Base-by-base conservation (phyloP, 1,140 invertebrate genomes). In the Cyphomyrmex costatus region DNA sequence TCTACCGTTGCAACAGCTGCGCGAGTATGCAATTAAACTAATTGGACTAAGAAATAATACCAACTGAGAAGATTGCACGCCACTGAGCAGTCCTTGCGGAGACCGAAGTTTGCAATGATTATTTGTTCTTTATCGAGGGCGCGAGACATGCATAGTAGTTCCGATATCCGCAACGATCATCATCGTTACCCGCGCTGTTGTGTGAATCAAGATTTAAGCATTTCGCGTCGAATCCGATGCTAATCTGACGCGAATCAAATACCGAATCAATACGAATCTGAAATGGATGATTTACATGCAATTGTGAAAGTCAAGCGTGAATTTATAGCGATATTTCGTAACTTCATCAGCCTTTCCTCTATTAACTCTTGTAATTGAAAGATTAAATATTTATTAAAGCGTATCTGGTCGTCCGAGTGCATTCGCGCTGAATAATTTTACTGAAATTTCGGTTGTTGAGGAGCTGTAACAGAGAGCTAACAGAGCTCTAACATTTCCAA, bases 11-110 rank as follows among this genome's bases (percentile, higher is more conserved):
- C 77, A 79, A 84, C 68, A 83, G 66, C 77, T 84, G 65, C 77
- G 80, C 65, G 58, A 73, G 78, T 84, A 65, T 80, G 60, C 78
- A 86, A 86, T 83, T 86, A 86, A 86, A 84, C 79, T 74, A 83
- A 80, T 86, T 83, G 79, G 68, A 86, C 85, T 83, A 70, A 68
- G 85, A 86, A 74, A 83, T 86, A 86, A 86, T 86, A 74, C 77
- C 85, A 80, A 82, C 85, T 70, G 85, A 80, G 77, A 82, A 68
- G 77, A 86, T 86, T 86, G 85, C 85, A 70, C 30, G 51, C 77
- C 53, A 27, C 77, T 79, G 77, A 70, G 46, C 74, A 82, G 63
- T 82, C 63, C 77, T 71, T 82, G 77, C 56, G 77, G 56, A 82
- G 71, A 80, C 79, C 53, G 79, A 82, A 66, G 53, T 82, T 82